These are phyloP conservation scores for Ochropleura leucogaster DNA, from an alignment of 2,888 invertebrate genomes.

Conservation along the genomic window DNA sequence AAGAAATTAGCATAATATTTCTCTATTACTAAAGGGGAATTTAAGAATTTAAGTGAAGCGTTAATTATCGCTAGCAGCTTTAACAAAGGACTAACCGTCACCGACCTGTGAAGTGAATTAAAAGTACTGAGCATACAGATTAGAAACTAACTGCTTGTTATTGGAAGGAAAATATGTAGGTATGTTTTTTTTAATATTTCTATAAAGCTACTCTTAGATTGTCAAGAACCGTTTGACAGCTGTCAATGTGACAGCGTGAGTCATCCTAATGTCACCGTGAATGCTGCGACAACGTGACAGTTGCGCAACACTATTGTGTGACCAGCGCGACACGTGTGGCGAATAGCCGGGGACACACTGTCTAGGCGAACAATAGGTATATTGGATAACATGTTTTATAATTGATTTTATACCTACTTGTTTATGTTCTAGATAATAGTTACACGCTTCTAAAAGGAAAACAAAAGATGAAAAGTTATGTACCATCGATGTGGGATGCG, in stretches of 20 bases:
- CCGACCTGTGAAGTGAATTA: background rate
- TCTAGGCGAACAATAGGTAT: slow-evolving; percentile 66
- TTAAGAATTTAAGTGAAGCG: too few species aligned
- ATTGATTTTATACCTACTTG: slow-evolving; percentile 50
- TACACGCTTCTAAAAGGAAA: slow-evolving; percentile 33
- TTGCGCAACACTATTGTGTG: slow-evolving; percentile 61
- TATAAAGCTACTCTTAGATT: background rate
- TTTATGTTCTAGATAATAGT: slow-evolving; percentile 43
- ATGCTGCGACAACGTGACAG: slow-evolving; percentile 42
- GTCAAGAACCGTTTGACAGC: slow-evolving; percentile 32
- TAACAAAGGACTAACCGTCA: background rate
- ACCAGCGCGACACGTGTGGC: slow-evolving; percentile 53
- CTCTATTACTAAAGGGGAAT: slow-evolving; percentile 1
- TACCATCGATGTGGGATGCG: slow-evolving; percentile 1
- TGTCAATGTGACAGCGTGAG: slow-evolving; percentile 57
- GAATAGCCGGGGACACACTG: slow-evolving; percentile 61
- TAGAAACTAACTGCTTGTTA: slow-evolving; percentile 2
- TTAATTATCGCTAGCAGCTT: background rate
- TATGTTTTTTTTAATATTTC: background rate
- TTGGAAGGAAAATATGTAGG: background rate
- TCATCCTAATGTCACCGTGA: slow-evolving; percentile 36
- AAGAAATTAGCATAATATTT: background rate
- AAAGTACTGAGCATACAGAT: background rate
- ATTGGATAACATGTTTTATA: slow-evolving; percentile 67
- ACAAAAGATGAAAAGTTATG: slow-evolving; percentile 29